Evolutionary conservation across 2,797 vertebrate species (phyloP).

Genomic region (Cyprinodon diabolis): DNA sequence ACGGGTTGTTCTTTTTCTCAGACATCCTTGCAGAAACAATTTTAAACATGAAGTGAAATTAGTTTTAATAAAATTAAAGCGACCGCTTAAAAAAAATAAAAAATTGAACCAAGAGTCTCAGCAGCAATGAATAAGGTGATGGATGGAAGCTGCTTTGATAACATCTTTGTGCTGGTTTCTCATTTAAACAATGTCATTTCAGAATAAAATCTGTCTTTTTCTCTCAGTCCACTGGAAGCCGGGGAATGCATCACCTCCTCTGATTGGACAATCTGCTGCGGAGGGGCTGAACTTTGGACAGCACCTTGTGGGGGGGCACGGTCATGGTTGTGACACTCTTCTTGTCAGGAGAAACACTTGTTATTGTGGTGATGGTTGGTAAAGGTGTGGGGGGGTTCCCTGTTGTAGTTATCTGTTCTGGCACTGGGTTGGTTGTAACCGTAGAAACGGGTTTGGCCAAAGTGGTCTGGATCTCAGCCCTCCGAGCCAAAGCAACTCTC

Average conservation of each 20-base stretch:
- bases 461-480: conserved; percentile 83
- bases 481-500: conserved; percentile 78
- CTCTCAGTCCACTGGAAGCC: conserved; percentile 2
- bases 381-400: neutral
- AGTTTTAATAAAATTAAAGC: neutral
- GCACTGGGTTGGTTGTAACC: conserved; percentile 11
- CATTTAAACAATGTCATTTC: neutral
- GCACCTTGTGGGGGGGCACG: conserved; percentile 55
- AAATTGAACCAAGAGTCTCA: neutral
- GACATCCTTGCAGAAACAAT: neutral
- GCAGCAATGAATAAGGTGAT: neutral
- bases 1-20: neutral
- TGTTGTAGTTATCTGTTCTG: neutral
- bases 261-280: conserved; percentile 71
- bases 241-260: conserved; percentile 75
- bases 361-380: conserved; percentile 18
- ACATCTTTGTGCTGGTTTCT: neutral
- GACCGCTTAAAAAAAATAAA: neutral
- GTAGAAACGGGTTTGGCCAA: conserved; percentile 48
- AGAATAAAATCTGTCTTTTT: neutral
- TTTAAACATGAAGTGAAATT: neutral
- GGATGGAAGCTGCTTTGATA: neutral
- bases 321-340: conserved; percentile 69
- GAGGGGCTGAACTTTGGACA: conserved; percentile 66
- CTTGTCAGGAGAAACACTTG: conserved; percentile 44